Evolutionary conservation across 1,140 invertebrate genomes (phyloP).

Genomic region (Caenorhabditis tropicalis): DNA sequence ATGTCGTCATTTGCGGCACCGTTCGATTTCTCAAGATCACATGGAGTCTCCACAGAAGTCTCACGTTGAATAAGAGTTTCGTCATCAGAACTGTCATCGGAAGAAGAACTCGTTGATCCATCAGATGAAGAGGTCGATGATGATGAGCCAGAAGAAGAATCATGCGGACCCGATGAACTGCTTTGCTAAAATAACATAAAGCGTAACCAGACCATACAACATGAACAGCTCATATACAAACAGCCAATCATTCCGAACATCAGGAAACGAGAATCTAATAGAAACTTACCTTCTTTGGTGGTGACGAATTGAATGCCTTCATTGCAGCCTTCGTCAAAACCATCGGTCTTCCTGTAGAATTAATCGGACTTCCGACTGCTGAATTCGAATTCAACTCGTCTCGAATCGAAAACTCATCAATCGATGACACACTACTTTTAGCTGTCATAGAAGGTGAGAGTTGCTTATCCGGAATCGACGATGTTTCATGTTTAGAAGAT

Average conservation of each 20-base stretch:
- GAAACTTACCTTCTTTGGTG: slow-evolving; percentile 10
- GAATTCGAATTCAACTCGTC: slow-evolving; percentile 2
- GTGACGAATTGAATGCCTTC: slow-evolving; percentile 23
- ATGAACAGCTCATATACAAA: slow-evolving; percentile 30
- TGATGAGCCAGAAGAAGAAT: slow-evolving; percentile 5
- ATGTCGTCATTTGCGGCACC: too few relatives aligned
- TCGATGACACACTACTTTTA: slow-evolving; percentile 2
- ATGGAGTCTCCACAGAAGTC: not conserved
- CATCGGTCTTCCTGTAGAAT: not conserved
- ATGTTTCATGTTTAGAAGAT: not conserved
- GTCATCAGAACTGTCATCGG: not conserved
- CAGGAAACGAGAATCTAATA: too few relatives aligned
- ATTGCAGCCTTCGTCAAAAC: slow-evolving; percentile 23
- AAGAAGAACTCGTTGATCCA: not conserved
- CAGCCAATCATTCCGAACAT: slow-evolving; percentile 21
- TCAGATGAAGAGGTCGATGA: not conserved
- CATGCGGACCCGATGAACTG: not conserved
- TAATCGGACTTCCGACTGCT: not conserved
- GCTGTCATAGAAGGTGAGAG: not conserved
- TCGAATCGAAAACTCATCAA: not conserved
- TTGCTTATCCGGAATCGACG: not conserved
- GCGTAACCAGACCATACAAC: slow-evolving; percentile 37
- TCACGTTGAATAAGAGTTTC: too few relatives aligned
- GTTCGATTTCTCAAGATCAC: not conserved
- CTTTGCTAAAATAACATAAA: slow-evolving; percentile 36